Evolutionary conservation across 2,113 vertebrate species (phyloP).

Genomic region (Bufo bufo): DNA sequence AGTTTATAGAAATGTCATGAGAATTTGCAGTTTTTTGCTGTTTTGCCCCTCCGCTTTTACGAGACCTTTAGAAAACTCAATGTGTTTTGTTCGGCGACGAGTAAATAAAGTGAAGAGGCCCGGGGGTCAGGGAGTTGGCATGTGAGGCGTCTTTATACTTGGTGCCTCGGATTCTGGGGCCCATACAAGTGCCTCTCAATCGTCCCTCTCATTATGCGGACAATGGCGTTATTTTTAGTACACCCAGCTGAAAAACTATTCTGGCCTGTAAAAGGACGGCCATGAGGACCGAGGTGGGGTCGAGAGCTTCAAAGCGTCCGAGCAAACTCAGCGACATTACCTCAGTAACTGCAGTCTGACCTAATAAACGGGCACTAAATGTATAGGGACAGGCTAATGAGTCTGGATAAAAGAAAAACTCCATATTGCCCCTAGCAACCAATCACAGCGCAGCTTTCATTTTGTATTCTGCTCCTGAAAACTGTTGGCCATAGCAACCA

Average conservation of each 20-base stretch:
- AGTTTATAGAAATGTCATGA: constrained; percentile 23
- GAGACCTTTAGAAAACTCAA: background rate
- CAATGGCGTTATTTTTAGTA: constrained; percentile 43
- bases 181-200: constrained; percentile 45
- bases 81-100: background rate
- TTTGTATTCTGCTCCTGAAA: no score
- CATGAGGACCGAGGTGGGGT: background rate
- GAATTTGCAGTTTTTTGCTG: background rate
- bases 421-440: no score
- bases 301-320: background rate
- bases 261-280: constrained; percentile 1
- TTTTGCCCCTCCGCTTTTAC: background rate
- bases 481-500: no score
- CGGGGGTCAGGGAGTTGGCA: background rate
- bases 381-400: no score
- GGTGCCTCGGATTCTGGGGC: constrained; percentile 35
- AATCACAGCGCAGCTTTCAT: no score
- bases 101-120: background rate
- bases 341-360: no score
- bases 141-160: constrained; percentile 45
- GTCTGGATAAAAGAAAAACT: no score
- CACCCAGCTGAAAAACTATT: constrained; percentile 9
- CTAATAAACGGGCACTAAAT: no score
- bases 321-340: background rate
- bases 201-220: constrained; percentile 37